A percentile compares a stretch with the other conserved stretches of the same genome.
These are phyloP conservation scores for Acrocyrtus sp. DNA, from an alignment of 2,888 invertebrate species.

Conservation along the genomic window DNA sequence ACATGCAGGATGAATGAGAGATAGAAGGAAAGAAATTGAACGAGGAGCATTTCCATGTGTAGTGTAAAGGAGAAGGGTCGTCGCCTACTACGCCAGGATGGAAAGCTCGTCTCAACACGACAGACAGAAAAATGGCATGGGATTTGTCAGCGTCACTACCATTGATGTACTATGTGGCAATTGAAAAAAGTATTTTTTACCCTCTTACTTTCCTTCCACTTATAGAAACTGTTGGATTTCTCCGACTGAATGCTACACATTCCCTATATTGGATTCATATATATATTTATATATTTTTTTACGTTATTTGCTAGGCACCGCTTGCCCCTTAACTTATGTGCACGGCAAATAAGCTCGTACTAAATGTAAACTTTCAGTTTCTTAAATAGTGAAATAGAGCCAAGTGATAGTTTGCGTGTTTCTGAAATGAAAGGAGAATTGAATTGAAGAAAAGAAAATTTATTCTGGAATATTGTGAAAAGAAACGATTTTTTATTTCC, in stretches of 20 bases:
- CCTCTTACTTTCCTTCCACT: not conserved
- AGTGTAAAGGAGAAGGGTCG: constrained; percentile 13
- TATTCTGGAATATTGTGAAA: not conserved
- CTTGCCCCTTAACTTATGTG: no score
- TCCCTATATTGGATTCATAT: constrained; percentile 11
- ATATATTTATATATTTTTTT: constrained; percentile 2
- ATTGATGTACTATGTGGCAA: constrained; percentile 57
- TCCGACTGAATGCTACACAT: not conserved
- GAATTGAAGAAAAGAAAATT: constrained; percentile 17
- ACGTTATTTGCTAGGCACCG: not conserved
- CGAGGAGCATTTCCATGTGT: constrained; percentile 4
- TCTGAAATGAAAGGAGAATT: constrained; percentile 31
- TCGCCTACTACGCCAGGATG: constrained; percentile 15
- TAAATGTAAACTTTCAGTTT: constrained; percentile 35
- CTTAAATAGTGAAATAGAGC: constrained; percentile 42
- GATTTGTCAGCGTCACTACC: constrained; percentile 63
- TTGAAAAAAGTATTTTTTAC: constrained; percentile 38
- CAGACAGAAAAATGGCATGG: constrained; percentile 62
- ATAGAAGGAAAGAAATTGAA: constrained; percentile 13
- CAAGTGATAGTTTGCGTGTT: constrained; percentile 51
- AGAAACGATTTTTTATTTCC: not conserved
- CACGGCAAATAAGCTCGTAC: no score
- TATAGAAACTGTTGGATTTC: not conserved
- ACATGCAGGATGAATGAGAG: not conserved
- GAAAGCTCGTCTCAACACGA: constrained; percentile 55